These are phyloP conservation scores for Poeciliopsis gracilis DNA, from an alignment of 2,797 vertebrate genomes.

Conservation along the genomic window DNA sequence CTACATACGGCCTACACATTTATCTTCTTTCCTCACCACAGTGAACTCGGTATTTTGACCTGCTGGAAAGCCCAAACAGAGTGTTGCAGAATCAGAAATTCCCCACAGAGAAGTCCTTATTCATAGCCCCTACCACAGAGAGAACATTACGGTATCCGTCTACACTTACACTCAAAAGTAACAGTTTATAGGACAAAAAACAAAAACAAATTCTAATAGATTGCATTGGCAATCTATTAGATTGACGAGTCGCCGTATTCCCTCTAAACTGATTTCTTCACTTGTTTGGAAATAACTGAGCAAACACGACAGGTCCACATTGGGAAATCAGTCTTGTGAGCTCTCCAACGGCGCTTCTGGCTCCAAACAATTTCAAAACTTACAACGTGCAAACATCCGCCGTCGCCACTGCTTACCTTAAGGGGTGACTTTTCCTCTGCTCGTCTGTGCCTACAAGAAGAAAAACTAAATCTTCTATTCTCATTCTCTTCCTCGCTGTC, in stretches of 20 bases:
- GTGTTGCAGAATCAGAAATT: conserved; percentile 38
- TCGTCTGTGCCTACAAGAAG: conserved; percentile 43
- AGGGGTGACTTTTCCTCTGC: conserved; percentile 38
- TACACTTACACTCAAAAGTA: not conserved
- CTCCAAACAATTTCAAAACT: not conserved
- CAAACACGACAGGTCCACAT: conserved; percentile 14
- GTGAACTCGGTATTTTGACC: not conserved
- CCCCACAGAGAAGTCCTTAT: conserved; percentile 34
- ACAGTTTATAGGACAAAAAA: not conserved
- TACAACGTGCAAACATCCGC: not conserved
- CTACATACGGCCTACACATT: not conserved
- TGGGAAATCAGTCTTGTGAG: not conserved
- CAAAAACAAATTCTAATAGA: not conserved
- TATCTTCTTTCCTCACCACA: not conserved
- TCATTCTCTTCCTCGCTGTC: conserved; percentile 62
- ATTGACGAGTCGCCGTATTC: not conserved
- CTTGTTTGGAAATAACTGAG: not conserved
- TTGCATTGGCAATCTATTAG: not conserved
- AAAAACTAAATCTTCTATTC: conserved; percentile 57
- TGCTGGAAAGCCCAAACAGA: conserved; percentile 25
- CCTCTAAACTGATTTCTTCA: not conserved
- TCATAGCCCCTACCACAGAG: conserved; percentile 20
- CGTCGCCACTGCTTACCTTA: conserved; percentile 60
- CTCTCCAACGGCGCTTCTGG: not conserved
- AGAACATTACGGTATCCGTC: not conserved